These are phyloP conservation scores for Drosophila micromelanica DNA, from an alignment of 1,140 invertebrate genomes.

Conservation along the genomic window DNA sequence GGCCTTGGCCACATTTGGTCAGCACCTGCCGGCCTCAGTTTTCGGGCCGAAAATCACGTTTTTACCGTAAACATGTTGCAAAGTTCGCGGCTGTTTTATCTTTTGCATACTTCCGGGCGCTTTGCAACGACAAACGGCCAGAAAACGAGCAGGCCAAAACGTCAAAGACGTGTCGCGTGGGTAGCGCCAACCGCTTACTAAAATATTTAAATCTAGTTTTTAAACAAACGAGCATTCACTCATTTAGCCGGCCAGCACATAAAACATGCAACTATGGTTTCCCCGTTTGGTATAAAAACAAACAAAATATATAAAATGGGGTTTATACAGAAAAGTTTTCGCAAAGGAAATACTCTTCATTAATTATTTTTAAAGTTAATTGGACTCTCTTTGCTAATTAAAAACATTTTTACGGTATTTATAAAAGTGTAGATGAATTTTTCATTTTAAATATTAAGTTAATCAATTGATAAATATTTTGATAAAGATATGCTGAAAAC, in stretches of 20 bases:
- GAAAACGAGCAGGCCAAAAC: conserved; percentile 42
- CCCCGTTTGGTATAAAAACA: not conserved
- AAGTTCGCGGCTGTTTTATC: conserved; percentile 78
- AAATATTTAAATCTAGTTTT: conserved; percentile 74
- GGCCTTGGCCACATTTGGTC: conserved; percentile 73
- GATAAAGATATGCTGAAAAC: too few species aligned
- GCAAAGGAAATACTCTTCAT: not conserved
- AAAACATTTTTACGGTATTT: too few species aligned
- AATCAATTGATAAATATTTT: too few species aligned
- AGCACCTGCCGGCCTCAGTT: conserved; percentile 34
- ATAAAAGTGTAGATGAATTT: too few species aligned
- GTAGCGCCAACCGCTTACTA: conserved; percentile 9
- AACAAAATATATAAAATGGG: not conserved
- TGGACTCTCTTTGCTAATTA: too few species aligned
- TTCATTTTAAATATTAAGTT: too few species aligned
- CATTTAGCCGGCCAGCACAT: conserved; percentile 8
- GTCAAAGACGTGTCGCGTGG: conserved; percentile 63
- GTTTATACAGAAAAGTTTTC: not conserved
- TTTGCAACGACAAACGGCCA: conserved; percentile 35
- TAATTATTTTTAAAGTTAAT: too few species aligned
- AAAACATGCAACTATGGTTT: conserved; percentile 18
- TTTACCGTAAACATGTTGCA: conserved; percentile 83
- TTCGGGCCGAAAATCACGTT: conserved; percentile 81
- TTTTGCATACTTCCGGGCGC: conserved; percentile 64
- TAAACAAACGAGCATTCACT: conserved; percentile 23